Evolutionary conservation across 2,888 invertebrate species (phyloP).

Genomic region (Eupithecia subfuscata): DNA sequence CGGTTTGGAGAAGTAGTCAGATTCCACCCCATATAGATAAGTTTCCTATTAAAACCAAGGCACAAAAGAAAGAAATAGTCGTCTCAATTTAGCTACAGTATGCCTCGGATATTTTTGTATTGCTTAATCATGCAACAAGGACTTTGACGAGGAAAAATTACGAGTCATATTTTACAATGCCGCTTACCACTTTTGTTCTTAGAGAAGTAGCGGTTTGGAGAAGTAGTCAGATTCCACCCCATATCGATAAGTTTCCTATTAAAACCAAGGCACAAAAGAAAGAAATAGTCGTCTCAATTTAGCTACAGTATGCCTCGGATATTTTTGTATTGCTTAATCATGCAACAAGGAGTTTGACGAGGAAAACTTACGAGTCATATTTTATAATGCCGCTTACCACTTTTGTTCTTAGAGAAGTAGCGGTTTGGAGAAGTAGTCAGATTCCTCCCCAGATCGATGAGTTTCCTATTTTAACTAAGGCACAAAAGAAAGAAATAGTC

Average conservation of each 20-base stretch:
- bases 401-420: too few species aligned
- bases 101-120: constrained; percentile 12
- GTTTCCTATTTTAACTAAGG: too few species aligned
- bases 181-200: too few species aligned
- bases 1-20: too few species aligned
- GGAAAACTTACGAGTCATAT: not conserved
- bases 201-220: too few species aligned
- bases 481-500: constrained; percentile 15
- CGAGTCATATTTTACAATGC: not conserved
- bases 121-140: not conserved
- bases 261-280: too few species aligned
- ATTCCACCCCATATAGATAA: too few species aligned
- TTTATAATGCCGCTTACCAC: not conserved
- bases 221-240: too few species aligned
- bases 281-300: constrained; percentile 27
- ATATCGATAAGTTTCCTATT: too few species aligned
- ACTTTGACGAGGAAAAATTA: not conserved
- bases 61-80: constrained; percentile 15
- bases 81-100: constrained; percentile 18
- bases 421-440: too few species aligned
- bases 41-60: too few species aligned
- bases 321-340: constrained; percentile 8
- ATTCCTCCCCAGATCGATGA: too few species aligned
- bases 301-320: constrained; percentile 7
- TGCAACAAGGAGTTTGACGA: not conserved